phyloP scores from a whole-genome alignment of 2,113 vertebrate species.

The Eublepharis macularius region DNA sequence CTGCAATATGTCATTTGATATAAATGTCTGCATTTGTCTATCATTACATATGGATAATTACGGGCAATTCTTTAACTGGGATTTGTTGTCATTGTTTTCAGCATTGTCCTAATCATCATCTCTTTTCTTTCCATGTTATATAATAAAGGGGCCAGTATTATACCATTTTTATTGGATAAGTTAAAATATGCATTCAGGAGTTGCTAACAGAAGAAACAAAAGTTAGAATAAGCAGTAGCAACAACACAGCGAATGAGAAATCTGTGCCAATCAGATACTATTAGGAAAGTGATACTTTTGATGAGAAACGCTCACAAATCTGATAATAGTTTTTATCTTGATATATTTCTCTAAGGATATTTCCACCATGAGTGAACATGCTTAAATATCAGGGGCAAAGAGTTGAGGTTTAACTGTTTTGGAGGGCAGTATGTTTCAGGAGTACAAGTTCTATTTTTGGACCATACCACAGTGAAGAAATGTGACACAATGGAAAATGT shows the following conservation, averaged over 20 bases:
- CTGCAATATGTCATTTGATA: no score
- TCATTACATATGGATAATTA: no score
- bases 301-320: conserved; percentile 22
- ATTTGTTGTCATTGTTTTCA: no score
- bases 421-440: background rate
- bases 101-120: no score
- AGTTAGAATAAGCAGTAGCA: background rate
- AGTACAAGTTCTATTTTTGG: background rate
- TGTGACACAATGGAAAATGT: conserved; percentile 29
- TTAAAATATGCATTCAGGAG: background rate
- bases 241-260: background rate
- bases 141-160: no score
- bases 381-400: conserved; percentile 10
- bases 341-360: conserved; percentile 23
- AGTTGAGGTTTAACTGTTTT: no score
- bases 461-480: conserved; percentile 9
- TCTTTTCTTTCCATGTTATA: no score
- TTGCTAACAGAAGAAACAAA: background rate
- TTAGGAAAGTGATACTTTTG: conserved; percentile 4
- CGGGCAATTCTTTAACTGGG: no score
- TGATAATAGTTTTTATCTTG: conserved; percentile 25
- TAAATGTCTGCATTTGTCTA: no score
- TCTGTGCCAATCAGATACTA: background rate
- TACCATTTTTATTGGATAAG: background rate
- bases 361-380: conserved; percentile 4